Evolutionary conservation across 1,140 invertebrate genomes (phyloP).

Genomic region (Drosophila azteca): DNA sequence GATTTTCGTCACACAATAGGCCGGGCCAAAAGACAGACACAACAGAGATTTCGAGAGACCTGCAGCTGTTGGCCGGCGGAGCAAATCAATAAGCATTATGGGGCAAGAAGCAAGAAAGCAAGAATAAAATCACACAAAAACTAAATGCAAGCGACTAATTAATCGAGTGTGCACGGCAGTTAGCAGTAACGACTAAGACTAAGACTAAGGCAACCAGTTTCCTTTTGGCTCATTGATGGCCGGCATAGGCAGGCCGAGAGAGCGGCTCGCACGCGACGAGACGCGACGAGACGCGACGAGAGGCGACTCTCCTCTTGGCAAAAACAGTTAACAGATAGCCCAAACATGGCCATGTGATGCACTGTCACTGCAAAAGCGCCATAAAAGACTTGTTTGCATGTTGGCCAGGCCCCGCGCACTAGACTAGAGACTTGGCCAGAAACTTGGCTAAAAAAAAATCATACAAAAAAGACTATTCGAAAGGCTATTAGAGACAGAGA

Average conservation of each 20-base stretch:
- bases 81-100: too few relatives aligned
- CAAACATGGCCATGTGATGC: conserved; percentile 80
- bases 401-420: conserved; percentile 34
- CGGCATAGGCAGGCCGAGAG: conserved; percentile 13
- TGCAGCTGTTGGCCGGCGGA: too few relatives aligned
- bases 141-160: conserved; percentile 63
- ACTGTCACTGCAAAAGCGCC: conserved; percentile 77
- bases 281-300: too few relatives aligned
- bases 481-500: conserved; percentile 41
- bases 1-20: conserved; percentile 46
- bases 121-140: conserved; percentile 19
- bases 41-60: not conserved
- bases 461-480: conserved; percentile 49
- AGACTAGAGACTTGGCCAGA: conserved; percentile 23
- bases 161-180: conserved; percentile 39
- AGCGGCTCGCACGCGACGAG: conserved; percentile 10
- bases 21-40: conserved; percentile 2
- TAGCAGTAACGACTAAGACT: conserved; percentile 7
- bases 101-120: not conserved
- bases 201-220: conserved; percentile 46
- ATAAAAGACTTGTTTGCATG: conserved; percentile 81
- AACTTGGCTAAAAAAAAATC: conserved; percentile 37
- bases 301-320: conserved; percentile 23
- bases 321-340: conserved; percentile 76
- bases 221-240: conserved; percentile 60